These are phyloP conservation scores for Gadopsis marmoratus DNA, from an alignment of 2,797 vertebrate genomes.

Conservation along the genomic window DNA sequence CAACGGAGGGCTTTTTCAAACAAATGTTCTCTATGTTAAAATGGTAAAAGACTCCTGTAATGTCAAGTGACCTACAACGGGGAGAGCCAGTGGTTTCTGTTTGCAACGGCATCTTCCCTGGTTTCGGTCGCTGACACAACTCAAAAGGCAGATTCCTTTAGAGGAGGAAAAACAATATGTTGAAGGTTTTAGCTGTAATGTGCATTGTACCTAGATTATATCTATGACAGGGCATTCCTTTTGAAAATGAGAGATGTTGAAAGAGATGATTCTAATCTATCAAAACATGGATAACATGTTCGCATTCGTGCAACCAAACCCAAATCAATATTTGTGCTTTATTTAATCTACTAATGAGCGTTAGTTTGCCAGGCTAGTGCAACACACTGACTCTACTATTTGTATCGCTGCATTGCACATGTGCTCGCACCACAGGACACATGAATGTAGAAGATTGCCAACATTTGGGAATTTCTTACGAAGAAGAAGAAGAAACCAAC, in stretches of 20 bases:
- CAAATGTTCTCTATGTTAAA: slow-evolving; percentile 47
- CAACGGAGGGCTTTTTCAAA: slow-evolving; percentile 37
- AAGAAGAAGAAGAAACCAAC: too few relatives aligned
- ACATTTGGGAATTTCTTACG: not conserved
- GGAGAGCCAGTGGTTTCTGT: not conserved
- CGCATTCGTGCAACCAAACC: not conserved
- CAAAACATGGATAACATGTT: not conserved
- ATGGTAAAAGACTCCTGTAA: slow-evolving; percentile 21
- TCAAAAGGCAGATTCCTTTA: not conserved
- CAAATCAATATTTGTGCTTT: slow-evolving; percentile 8
- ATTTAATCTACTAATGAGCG: not conserved
- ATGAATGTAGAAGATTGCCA: slow-evolving; percentile 1
- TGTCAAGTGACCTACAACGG: slow-evolving; percentile 22
- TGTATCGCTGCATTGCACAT: slow-evolving; percentile 9
- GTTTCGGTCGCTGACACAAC: not conserved
- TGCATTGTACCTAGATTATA: not conserved
- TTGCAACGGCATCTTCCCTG: not conserved
- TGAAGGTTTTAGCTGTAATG: not conserved
- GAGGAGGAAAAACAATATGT: not conserved
- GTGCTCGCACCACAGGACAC: slow-evolving; percentile 2
- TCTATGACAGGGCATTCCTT: not conserved
- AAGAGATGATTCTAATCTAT: not conserved
- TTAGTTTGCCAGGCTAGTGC: not conserved
- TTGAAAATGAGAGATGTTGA: not conserved
- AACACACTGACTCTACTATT: slow-evolving; percentile 10